These are phyloP conservation scores for Drosophila repleta DNA, from an alignment of 1,140 invertebrate species.

Conservation along the genomic window DNA sequence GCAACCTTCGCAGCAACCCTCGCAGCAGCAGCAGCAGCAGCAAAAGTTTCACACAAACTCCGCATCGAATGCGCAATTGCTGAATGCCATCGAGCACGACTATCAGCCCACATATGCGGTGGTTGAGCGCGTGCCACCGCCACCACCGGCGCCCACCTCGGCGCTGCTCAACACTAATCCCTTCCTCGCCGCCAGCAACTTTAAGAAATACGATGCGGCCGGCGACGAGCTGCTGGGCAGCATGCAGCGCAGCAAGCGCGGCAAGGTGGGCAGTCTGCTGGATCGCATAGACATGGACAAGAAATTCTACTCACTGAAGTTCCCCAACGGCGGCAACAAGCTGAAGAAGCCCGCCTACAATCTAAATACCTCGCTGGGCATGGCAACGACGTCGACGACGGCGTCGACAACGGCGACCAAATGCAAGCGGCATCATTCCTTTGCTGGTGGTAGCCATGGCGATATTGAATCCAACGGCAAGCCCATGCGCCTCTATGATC, in stretches of 20 bases:
- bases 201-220: constrained; percentile 65
- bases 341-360: constrained; percentile 42
- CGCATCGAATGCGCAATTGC: constrained; percentile 51
- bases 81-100: constrained; percentile 66
- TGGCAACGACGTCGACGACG: constrained; percentile 16
- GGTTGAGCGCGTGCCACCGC: constrained; percentile 56
- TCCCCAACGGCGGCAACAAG: constrained; percentile 45
- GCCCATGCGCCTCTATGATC: constrained; percentile 68
- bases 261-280: constrained; percentile 39
- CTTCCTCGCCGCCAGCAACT: constrained; percentile 64
- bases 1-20: constrained; percentile 7
- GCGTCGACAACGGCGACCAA: constrained; percentile 38
- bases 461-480: constrained; percentile 67
- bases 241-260: constrained; percentile 39
- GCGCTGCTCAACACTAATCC: constrained; percentile 66
- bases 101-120: constrained; percentile 65
- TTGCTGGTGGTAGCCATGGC: constrained; percentile 72
- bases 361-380: constrained; percentile 41
- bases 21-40: constrained; percentile 22
- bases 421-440: constrained; percentile 78
- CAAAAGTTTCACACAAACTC: constrained; percentile 61
- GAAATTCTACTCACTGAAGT: constrained; percentile 80
- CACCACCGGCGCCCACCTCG: constrained; percentile 32
- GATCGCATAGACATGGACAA: constrained; percentile 66
- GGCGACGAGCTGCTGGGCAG: constrained; percentile 45